Evolutionary conservation across 2,888 invertebrate species (phyloP).

Genomic region (Caenorhabditis virilis): DNA sequence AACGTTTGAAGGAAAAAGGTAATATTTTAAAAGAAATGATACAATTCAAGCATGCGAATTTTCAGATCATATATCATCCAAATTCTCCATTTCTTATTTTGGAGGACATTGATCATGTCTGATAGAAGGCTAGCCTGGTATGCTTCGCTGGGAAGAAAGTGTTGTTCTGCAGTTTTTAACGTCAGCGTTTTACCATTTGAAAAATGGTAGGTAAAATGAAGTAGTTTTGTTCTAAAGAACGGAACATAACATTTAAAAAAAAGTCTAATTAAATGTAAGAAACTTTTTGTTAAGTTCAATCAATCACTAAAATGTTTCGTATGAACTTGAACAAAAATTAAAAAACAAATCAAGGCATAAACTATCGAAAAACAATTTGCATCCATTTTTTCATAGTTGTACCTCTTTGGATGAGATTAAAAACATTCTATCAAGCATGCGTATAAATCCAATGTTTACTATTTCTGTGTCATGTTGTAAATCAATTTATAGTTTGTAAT

Average conservation of each 20-base stretch:
- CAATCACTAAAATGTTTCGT: no score
- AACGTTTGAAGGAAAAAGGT: conserved; percentile 30
- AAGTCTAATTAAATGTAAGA: not conserved
- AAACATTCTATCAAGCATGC: no score
- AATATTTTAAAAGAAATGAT: not conserved
- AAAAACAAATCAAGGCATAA: no score
- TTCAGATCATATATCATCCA: conserved; percentile 24
- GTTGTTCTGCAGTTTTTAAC: not conserved
- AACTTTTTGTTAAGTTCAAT: no score
- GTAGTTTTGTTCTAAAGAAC: not conserved
- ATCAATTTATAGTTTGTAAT: no score
- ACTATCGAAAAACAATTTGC: no score
- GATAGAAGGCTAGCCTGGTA: conserved; percentile 11
- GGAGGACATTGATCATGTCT: conserved; percentile 27
- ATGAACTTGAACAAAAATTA: no score
- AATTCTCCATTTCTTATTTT: conserved; percentile 30
- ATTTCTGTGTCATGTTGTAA: no score
- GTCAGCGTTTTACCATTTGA: not conserved
- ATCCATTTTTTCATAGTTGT: no score
- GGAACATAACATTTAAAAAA: not conserved
- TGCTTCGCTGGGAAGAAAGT: not conserved
- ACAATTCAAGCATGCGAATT: not conserved
- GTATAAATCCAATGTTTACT: no score
- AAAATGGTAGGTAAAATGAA: not conserved
- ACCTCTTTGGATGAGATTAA: no score